These are phyloP conservation scores for Dryadula phaetusa DNA, from an alignment of 2,888 invertebrate genomes.

Conservation along the genomic window DNA sequence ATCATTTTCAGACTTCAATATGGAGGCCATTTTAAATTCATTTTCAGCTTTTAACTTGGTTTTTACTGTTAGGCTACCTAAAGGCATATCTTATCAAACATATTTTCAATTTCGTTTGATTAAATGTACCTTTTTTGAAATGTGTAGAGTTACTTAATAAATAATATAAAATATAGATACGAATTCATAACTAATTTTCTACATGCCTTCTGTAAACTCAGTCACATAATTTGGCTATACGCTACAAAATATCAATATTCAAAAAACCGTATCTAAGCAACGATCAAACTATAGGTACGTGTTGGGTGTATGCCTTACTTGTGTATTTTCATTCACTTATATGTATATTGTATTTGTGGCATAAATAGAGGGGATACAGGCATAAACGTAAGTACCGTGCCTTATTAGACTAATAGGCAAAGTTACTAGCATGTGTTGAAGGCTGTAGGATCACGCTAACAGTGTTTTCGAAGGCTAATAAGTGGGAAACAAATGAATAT, in stretches of 20 bases:
- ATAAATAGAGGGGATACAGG: constrained; percentile 37
- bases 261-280: constrained; percentile 41
- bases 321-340: constrained; percentile 31
- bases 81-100: no score
- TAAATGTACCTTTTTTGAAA: no score
- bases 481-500: constrained; percentile 11
- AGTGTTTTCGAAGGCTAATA: neutral
- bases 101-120: no score
- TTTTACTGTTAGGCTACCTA: no score
- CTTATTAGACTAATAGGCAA: constrained; percentile 13
- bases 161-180: no score
- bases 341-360: constrained; percentile 38
- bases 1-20: no score
- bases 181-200: no score
- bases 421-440: constrained; percentile 12
- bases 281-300: constrained; percentile 31
- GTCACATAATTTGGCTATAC: constrained; percentile 1
- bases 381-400: constrained; percentile 38
- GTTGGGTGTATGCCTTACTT: constrained; percentile 19
- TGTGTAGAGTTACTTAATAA: no score
- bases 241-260: constrained; percentile 38
- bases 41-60: no score
- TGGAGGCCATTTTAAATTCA: no score
- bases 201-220: neutral
- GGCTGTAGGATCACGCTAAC: constrained; percentile 11